Evolutionary conservation across 2,113 vertebrate species (phyloP).

Genomic region (Mus pahari): DNA sequence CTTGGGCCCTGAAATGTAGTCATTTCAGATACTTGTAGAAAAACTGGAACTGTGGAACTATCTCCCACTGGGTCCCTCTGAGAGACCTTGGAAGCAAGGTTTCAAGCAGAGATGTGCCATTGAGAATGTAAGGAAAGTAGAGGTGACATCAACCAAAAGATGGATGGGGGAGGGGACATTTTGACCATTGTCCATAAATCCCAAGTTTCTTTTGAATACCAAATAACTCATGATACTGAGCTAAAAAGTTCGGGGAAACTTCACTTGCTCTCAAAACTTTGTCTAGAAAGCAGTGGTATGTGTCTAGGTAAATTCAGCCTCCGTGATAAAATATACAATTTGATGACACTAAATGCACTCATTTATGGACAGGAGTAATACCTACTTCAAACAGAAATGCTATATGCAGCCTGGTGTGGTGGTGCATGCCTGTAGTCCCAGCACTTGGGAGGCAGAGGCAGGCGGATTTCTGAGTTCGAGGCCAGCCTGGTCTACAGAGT

Average conservation of each 20-base stretch:
- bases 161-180: not conserved
- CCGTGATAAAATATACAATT: not conserved
- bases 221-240: not conserved
- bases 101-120: not conserved
- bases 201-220: not conserved
- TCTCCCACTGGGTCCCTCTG: not conserved
- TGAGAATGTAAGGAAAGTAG: not conserved
- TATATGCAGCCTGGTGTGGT: too few relatives aligned
- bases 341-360: not conserved
- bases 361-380: not conserved
- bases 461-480: too few relatives aligned
- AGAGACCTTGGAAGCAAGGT: not conserved
- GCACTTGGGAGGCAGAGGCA: too few relatives aligned
- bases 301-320: not conserved
- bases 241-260: not conserved
- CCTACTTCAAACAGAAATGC: not conserved
- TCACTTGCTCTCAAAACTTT: not conserved
- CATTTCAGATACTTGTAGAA: not conserved
- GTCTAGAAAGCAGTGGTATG: not conserved
- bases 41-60: not conserved
- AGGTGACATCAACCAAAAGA: not conserved
- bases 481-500: too few relatives aligned
- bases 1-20: not conserved
- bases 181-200: not conserved
- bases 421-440: too few relatives aligned